phyloP scores from a whole-genome alignment of 2,888 invertebrate genomes.

The Andrena minutula region DNA sequence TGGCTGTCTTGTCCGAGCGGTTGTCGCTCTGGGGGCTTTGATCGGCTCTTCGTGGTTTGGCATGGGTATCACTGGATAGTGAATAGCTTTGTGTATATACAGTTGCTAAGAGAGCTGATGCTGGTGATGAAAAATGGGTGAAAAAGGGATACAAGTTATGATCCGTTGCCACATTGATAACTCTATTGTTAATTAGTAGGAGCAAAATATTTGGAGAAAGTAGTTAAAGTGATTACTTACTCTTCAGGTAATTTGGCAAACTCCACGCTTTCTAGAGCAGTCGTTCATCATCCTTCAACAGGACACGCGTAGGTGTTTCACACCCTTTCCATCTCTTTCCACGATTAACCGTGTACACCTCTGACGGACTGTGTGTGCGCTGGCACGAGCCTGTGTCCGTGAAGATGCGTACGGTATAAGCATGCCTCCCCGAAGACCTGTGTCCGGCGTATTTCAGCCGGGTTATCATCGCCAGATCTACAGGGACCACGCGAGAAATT shows the following conservation, averaged over 20 bases:
- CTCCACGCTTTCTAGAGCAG: conserved; percentile 30
- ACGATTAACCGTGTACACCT: conserved; percentile 31
- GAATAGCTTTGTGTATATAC: no score
- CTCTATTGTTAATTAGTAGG: no score
- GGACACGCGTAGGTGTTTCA: conserved; percentile 43
- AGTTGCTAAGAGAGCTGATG: no score
- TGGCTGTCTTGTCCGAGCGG: neutral
- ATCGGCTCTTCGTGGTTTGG: neutral
- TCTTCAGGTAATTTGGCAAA: neutral
- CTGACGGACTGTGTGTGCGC: neutral
- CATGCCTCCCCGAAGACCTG: conserved; percentile 73
- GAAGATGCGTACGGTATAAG: conserved; percentile 54
- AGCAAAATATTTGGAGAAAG: neutral
- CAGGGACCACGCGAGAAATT: conserved; percentile 84
- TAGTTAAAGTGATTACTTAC: no score
- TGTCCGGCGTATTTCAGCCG: conserved; percentile 82
- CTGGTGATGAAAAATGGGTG: no score
- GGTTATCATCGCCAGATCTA: conserved; percentile 85
- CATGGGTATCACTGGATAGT: no score
- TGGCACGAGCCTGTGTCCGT: conserved; percentile 26
- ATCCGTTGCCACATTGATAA: no score
- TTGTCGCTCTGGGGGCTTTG: neutral
- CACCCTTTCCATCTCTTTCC: conserved; percentile 43
- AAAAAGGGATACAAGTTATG: no score
- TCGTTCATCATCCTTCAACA: conserved; percentile 49